A percentile compares a stretch with the other conserved stretches of the same genome.
Conservation (phyloP, 2,113 vertebrate species). For the Corydoras sp. region DNA sequence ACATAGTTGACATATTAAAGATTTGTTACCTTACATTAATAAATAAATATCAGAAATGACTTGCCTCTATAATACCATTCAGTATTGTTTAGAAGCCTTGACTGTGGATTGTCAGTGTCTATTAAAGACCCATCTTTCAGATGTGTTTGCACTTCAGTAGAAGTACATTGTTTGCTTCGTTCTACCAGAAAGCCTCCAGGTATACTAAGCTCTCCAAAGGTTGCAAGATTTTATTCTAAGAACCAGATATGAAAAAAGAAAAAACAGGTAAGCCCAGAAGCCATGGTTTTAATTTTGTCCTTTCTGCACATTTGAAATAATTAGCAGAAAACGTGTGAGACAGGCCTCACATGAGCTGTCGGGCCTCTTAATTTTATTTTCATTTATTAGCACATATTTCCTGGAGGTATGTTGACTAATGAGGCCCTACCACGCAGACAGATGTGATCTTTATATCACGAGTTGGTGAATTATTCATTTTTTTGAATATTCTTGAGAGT, state of each 20-base stretch:
- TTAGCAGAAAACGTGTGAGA: slow-evolving; percentile 61
- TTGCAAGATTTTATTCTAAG: slow-evolving; percentile 42
- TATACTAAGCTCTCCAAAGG: slow-evolving; percentile 46
- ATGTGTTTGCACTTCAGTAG: slow-evolving; percentile 52
- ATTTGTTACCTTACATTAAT: no score
- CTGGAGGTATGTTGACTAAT: slow-evolving; percentile 66
- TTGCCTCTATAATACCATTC: slow-evolving; percentile 12
- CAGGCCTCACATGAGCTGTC: slow-evolving; percentile 49
- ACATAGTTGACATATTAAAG: no score
- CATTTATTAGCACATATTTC: slow-evolving; percentile 67
- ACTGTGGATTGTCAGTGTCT: slow-evolving; percentile 41
- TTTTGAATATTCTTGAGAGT: slow-evolving; percentile 46
- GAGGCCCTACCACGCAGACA: slow-evolving; percentile 54
- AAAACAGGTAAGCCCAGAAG: slow-evolving; percentile 44
- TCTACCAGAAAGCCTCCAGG: slow-evolving; percentile 51
- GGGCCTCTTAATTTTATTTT: slow-evolving; percentile 62
- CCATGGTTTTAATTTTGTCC: slow-evolving; percentile 55
- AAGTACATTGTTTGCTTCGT: slow-evolving; percentile 43
- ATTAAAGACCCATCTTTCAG: slow-evolving; percentile 51
- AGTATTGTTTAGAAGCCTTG: slow-evolving; percentile 28
- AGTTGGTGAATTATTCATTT: slow-evolving; percentile 64
- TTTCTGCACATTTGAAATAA: slow-evolving; percentile 55
- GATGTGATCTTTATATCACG: slow-evolving; percentile 58
- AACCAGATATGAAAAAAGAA: slow-evolving; percentile 37
- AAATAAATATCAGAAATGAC: no score